Base-by-base conservation (phyloP, 2,113 vertebrate species). In the Phasianus colchicus region DNA sequence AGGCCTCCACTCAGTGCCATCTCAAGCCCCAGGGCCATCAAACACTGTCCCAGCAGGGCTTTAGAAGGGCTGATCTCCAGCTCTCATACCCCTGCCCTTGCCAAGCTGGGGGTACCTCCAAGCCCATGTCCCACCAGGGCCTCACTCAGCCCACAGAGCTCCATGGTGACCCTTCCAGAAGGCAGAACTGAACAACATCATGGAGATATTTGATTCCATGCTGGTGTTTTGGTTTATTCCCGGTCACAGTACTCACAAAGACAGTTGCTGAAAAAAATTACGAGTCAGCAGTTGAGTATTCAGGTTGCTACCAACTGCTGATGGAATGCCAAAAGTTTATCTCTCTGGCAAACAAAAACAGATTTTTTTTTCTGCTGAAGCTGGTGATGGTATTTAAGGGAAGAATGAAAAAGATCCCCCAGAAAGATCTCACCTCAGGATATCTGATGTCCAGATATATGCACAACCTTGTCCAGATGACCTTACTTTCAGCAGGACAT, bases 1-100 rank as follows among this genome's bases (percentile, higher is more conserved):
- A 55, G 36, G 29, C 4, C 17, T 19, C 11, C 1, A 34, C 13
- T 2, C 10, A 14, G 21, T 6, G 1, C 10, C 25, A 3, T 0
- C 0, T 18, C 38, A 77, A 22, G 10, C 57, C 61, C 18, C 4
- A 2, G 61, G 29, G 10, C 15, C 4, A 2, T 1, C 34, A 63
- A 25, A 8, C 18, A 11, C 27, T 84, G 17, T 2, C 22, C 16
- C 7, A 19, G 27, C 1, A 6, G 22, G 11, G 8, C n/a, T 19
- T 5, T 14, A 54, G 32, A 25, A 73, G 17, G 18, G 20, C 12
- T 3, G 1, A 2, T 2, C 32, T 27, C 54, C 19, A 66, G 57
- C 20, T 32, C 16, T 30, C 19, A 10, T 38, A 55, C 60, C 52
- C 36, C 43, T 73, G 43, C 40, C 40, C 42, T 32, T 1, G 5